Base-by-base conservation (phyloP, 2,113 vertebrate species). In the Notarius quadriscutis region DNA sequence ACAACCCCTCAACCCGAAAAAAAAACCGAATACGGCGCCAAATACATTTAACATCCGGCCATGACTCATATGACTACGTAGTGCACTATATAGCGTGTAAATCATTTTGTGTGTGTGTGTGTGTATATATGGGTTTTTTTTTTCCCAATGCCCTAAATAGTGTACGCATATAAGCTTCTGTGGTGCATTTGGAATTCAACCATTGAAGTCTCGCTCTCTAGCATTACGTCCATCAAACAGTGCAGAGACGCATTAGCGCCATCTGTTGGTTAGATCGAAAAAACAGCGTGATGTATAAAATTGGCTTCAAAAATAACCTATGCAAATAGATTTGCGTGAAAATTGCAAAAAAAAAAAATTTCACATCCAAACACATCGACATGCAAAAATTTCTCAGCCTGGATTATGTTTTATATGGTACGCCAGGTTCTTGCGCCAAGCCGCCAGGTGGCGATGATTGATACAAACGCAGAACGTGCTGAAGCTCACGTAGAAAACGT, bases 361-460 rank as follows among this genome's bases (percentile, higher is more conserved):
- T 72, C 1, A 72, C 0, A 72, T 41, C 12, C 2, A 22, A 4
- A 48, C 71, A 22, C 14, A 9, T 48, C 18, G 3, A 51, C 41
- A 10, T 22, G 6, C n/a, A 69, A 15, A 7, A 72, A 8, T 48
- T 48, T 74, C 8, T 74, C 48, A 7, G 0, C 69, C 30, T 50
- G 22, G 10, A 14, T 53, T n/a, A 10, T 0, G 22, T n/a, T 5
- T 8, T 58, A 17, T 15, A 9, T 34, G 17, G 25, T 3, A 51
- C 4, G 5, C 14, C 20, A 5, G 9, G 17, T 80, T 2, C 2
- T 7, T 48, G 18, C n/a, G 4, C 81, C 48, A 50, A 8, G 20
- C 83, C 86, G 25, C 0, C 18, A 87, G 69, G 60, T 78, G 88
- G 86, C 86, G 86, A 30, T 48, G 1, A 81, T 25, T 81, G 30